phyloP scores from a whole-genome alignment of 2,888 invertebrate genomes.

The Metalampra italica region DNA sequence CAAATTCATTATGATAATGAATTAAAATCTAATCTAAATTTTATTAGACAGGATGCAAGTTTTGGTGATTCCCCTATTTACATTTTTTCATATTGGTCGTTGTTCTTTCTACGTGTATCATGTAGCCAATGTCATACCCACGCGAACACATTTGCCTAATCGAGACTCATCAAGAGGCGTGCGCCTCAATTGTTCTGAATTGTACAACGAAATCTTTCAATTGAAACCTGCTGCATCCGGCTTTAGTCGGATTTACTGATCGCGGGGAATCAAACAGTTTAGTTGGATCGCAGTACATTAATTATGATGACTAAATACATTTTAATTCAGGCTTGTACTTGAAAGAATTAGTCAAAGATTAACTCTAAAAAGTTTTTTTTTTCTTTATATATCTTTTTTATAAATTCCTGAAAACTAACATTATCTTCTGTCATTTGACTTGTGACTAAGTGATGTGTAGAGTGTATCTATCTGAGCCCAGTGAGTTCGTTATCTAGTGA shows the following conservation, averaged over 20 bases:
- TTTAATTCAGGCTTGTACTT: neutral
- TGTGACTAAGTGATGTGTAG: conserved; percentile 1
- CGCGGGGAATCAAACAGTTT: too few species aligned
- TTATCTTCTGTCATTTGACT: neutral
- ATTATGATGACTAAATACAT: too few species aligned
- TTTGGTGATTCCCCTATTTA: too few species aligned
- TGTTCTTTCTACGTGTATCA: neutral
- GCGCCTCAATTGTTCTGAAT: conserved; percentile 63
- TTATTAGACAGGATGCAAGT: too few species aligned
- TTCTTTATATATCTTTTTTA: neutral
- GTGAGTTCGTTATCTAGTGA: conserved; percentile 5
- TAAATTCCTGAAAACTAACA: neutral
- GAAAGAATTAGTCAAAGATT: neutral
- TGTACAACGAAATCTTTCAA: conserved; percentile 53
- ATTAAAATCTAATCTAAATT: too few species aligned
- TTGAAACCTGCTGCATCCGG: conserved; percentile 59
- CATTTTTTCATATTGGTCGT: neutral
- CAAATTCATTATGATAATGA: too few species aligned
- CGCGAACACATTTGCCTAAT: conserved; percentile 36
- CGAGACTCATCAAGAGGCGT: conserved; percentile 46
- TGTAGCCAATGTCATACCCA: neutral
- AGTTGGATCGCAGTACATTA: neutral
- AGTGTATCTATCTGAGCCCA: conserved; percentile 16
- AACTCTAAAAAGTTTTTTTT: neutral
- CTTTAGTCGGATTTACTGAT: conserved; percentile 31